Base-by-base conservation (phyloP, 1,140 invertebrate genomes). In the Lordiphosa clarofinis region DNA sequence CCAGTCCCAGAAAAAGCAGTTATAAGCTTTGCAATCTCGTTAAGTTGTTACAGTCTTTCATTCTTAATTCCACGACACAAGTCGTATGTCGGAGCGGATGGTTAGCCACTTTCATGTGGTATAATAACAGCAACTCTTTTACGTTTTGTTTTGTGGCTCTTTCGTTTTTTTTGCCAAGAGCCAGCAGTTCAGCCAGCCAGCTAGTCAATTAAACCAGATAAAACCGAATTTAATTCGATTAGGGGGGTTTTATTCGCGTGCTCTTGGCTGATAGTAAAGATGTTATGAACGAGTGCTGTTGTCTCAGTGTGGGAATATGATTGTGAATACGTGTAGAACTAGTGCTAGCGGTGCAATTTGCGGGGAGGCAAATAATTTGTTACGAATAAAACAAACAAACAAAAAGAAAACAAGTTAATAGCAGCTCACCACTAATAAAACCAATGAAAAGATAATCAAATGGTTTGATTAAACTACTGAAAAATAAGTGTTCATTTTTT, bases 171-270 rank as follows among this genome's bases (percentile, higher is more conserved):
- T 44, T 11, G 53, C 28, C 70, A 54, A 28, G 24, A 28, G 24
- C 5, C 24, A 28, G 6, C 24, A 5, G 4, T 2, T 28, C 24
- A 28, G 24, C 24, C 19, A 19, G 19, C 3, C 24, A 7, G 24
- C 24, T 11, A 44, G 68, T 67, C 69, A 86, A 79, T 63, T 62
- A 87, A 87, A 87, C 86, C 73, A 81, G 86, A 87, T 87, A 87
- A 71, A 87, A 81, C 86, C 78, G 86, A 87, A 63, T 87, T 87
- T 73, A 87, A 81, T 87, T 87, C 78, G 86, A 81, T 87, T 73
- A 73, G 81, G 56, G 72, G 61, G 74, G 79, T 84, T 72, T 79
- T 54, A 28, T 54, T 82, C 52, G 67, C 63, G 39, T 56, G 59
- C 75, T 81, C 62, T 75, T 56, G 58, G 53, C 52, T 59, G 58